Evolutionary conservation across 2,113 vertebrate species (phyloP).

Genomic region (Thermophis baileyi): DNA sequence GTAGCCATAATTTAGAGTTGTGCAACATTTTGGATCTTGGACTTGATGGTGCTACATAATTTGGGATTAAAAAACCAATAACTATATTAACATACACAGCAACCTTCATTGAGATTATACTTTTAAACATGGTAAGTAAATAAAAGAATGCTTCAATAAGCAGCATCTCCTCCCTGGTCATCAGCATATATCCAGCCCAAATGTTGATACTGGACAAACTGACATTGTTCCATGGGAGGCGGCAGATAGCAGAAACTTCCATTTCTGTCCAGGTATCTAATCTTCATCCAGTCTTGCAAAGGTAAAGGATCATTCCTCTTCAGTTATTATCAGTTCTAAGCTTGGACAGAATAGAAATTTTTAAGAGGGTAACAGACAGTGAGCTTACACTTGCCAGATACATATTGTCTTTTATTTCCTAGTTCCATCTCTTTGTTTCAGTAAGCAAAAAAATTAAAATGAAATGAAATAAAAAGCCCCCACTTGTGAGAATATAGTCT

Average conservation of each 20-base stretch:
- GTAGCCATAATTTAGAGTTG: no score
- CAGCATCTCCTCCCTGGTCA: not conserved
- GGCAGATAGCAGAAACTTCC: not conserved
- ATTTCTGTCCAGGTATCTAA: not conserved
- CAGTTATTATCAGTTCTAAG: not conserved
- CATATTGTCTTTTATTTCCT: not conserved
- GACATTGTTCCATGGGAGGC: not conserved
- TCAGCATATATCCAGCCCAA: not conserved
- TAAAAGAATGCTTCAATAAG: not conserved
- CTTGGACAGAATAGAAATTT: not conserved
- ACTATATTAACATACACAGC: not conserved
- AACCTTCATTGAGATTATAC: not conserved
- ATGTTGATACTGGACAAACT: not conserved
- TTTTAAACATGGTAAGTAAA: not conserved
- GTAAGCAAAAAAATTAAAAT: not conserved
- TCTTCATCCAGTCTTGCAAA: not conserved
- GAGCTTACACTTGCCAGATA: not conserved
- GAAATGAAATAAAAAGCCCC: not conserved
- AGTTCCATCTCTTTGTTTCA: not conserved
- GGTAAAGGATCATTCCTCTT: not conserved
- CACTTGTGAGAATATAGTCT: rapidly evolving
- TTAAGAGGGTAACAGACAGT: not conserved
- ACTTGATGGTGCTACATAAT: not conserved
- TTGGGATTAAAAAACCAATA: not conserved
- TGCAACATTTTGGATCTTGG: not conserved